Percentiles rank a stretch among this genome's conserved stretches.
phyloP scores from a whole-genome alignment of 2,113 vertebrate genomes.

The Cebus imitator region DNA sequence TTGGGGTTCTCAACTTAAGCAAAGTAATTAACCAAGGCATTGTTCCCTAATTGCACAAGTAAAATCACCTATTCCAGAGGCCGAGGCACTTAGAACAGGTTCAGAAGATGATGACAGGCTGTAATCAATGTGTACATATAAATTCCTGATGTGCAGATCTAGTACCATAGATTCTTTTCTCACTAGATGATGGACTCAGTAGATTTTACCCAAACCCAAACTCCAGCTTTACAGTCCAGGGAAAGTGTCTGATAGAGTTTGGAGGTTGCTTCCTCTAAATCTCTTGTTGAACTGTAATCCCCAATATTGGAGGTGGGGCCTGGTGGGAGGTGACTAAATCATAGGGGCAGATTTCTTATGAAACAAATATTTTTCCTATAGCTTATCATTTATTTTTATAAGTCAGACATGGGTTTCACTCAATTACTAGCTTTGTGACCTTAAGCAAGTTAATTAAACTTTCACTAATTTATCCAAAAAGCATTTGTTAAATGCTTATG shows the following conservation, averaged over 20 bases:
- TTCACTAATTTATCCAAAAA: background rate
- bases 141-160: background rate
- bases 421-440: background rate
- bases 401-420: background rate
- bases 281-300: too few relatives aligned
- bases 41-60: background rate
- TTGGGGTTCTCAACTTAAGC: background rate
- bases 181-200: background rate
- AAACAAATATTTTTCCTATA: background rate
- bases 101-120: background rate
- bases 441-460: background rate
- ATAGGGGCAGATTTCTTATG: too few relatives aligned
- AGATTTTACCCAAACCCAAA: background rate
- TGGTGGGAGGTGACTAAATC: too few relatives aligned
- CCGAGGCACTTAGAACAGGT: background rate
- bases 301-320: too few relatives aligned
- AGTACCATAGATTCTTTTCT: background rate
- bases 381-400: constrained; percentile 22
- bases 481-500: background rate
- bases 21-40: background rate
- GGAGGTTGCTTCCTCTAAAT: too few relatives aligned
- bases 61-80: background rate
- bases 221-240: background rate
- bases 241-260: background rate
- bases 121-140: background rate